Percentiles rank a stretch among this genome's conserved stretches.
Evolutionary conservation across 1,140 invertebrate species (phyloP).

Genomic region (Phortica variegata): DNA sequence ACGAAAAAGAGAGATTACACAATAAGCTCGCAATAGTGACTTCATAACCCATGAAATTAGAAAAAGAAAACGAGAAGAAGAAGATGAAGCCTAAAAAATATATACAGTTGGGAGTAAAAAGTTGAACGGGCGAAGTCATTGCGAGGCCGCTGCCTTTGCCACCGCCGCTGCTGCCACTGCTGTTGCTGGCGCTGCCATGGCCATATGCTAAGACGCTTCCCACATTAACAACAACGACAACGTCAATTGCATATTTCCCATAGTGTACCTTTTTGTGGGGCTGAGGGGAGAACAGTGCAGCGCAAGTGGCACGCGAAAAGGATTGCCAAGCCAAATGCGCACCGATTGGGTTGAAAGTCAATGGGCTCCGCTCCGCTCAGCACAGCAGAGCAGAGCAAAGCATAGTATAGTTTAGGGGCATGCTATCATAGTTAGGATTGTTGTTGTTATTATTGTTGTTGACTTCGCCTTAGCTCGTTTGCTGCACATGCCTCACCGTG

Average conservation of each 20-base stretch:
- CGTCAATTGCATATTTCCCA: not conserved
- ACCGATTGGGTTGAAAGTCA: slow-evolving; percentile 36
- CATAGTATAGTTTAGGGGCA: too few relatives aligned
- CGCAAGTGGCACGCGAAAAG: not conserved
- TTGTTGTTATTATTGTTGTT: too few relatives aligned
- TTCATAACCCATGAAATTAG: slow-evolving; percentile 36
- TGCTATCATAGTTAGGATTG: too few relatives aligned
- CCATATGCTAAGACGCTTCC: slow-evolving; percentile 5
- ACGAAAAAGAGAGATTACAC: slow-evolving; percentile 23
- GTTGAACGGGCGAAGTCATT: too few relatives aligned
- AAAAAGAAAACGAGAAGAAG: slow-evolving; percentile 19
- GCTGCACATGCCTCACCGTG: too few relatives aligned
- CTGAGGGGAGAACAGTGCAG: too few relatives aligned
- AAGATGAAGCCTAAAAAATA: too few relatives aligned
- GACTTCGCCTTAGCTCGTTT: slow-evolving; percentile 33
- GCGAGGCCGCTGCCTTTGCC: too few relatives aligned
- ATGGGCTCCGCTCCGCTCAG: slow-evolving; percentile 5
- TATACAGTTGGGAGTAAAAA: too few relatives aligned
- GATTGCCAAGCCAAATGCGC: slow-evolving; percentile 17
- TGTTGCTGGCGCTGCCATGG: slow-evolving; percentile 16
- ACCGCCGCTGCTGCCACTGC: too few relatives aligned
- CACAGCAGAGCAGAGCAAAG: too few relatives aligned
- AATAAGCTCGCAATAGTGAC: slow-evolving; percentile 33
- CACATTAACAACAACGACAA: slow-evolving; percentile 5
- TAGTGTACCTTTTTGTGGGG: too few relatives aligned